These are phyloP conservation scores for Cryptocephalus moraei DNA, from an alignment of 2,888 invertebrate genomes.

Conservation along the genomic window DNA sequence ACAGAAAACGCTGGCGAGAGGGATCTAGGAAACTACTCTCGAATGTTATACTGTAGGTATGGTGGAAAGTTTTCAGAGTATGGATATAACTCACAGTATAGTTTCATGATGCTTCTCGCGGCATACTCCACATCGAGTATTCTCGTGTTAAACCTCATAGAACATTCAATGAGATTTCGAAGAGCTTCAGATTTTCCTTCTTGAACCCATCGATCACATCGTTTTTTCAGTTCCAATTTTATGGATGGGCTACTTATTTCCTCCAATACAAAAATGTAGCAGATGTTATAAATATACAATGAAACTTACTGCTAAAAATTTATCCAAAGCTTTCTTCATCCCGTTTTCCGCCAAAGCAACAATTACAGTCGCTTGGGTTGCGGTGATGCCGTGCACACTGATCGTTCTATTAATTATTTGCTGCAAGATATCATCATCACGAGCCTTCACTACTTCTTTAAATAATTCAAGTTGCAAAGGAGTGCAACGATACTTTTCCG, in stretches of 20 bases:
- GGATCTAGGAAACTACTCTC: no score
- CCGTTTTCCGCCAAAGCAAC: constrained; percentile 46
- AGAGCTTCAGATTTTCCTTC: constrained; percentile 27
- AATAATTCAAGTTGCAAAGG: constrained; percentile 57
- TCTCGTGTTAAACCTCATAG: constrained; percentile 17
- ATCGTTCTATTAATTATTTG: constrained; percentile 30
- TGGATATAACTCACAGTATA: constrained; percentile 41
- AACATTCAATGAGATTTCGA: constrained; percentile 6
- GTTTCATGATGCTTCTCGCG: constrained; percentile 41
- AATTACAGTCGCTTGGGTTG: constrained; percentile 41
- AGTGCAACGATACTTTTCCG: constrained; percentile 46
- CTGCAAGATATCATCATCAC: constrained; percentile 35
- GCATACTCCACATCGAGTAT: constrained; percentile 35
- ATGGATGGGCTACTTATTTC: background rate
- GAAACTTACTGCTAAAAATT: constrained; percentile 36
- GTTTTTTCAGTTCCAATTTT: constrained; percentile 19
- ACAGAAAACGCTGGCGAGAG: no score
- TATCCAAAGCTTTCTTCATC: constrained; percentile 41
- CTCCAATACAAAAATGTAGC: background rate
- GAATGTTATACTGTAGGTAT: no score
- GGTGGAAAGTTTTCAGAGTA: background rate
- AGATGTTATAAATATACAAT: background rate
- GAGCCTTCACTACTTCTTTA: constrained; percentile 29
- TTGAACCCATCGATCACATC: constrained; percentile 28
- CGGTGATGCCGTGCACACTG: constrained; percentile 36